Conservation (phyloP, 2,888 invertebrate genomes). For the Perizoma flavofasciatum region DNA sequence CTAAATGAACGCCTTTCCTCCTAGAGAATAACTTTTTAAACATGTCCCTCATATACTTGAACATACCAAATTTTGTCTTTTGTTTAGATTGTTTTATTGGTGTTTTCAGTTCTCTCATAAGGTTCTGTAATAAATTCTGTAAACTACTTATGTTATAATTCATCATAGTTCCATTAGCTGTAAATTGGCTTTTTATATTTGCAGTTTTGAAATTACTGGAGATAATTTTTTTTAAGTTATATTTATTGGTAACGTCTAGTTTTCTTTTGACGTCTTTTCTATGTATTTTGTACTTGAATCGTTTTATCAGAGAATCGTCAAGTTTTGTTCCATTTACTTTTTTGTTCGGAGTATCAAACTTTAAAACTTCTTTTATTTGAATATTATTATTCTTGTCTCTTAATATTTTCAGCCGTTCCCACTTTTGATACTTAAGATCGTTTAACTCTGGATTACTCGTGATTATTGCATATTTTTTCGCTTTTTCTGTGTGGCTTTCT, state of each 20-base stretch:
- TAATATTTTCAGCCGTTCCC: conserved; percentile 38
- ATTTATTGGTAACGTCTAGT: conserved; percentile 36
- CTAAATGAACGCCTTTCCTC: conserved; percentile 31
- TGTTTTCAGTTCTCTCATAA: conserved; percentile 39
- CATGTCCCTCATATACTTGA: conserved; percentile 57
- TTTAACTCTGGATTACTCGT: conserved; percentile 25
- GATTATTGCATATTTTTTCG: conserved; percentile 2
- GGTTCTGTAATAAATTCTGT: conserved; percentile 33
- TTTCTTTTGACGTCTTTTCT: conserved; percentile 36
- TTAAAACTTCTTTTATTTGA: conserved; percentile 11
- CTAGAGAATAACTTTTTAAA: conserved; percentile 55
- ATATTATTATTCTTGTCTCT: conserved; percentile 30
- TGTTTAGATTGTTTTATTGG: conserved; percentile 33
- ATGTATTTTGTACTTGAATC: conserved; percentile 14
- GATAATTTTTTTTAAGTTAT: conserved; percentile 41
- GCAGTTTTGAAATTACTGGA: conserved; percentile 30
- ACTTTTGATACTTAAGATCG: conserved; percentile 42
- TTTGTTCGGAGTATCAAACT: neutral
- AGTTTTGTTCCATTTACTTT: neutral
- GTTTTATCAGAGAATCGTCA: neutral
- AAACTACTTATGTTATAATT: conserved; percentile 9
- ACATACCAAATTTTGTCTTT: conserved; percentile 44
- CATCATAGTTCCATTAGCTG: neutral
- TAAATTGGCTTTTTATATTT: neutral
- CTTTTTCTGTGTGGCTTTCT: neutral